Percentiles rank a stretch among this genome's conserved stretches.
Evolutionary conservation across 1,140 invertebrate species (phyloP).

Genomic region (Drosophila ironensis): DNA sequence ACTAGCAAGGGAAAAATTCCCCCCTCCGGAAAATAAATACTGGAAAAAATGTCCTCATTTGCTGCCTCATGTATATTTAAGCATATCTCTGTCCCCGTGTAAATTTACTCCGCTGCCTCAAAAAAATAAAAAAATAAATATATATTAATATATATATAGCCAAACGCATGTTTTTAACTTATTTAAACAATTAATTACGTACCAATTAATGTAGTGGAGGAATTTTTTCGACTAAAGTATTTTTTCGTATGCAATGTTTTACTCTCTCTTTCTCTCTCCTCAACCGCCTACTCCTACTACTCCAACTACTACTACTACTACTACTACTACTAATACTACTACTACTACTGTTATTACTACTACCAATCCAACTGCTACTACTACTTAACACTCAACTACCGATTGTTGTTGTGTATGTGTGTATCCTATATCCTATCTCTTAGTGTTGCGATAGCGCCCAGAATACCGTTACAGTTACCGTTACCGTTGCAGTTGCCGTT

Average conservation of each 20-base stretch:
- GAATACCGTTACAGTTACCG: conserved; percentile 50
- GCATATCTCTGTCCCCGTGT: conserved; percentile 56
- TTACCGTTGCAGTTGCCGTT: conserved; percentile 56
- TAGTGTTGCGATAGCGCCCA: conserved; percentile 46
- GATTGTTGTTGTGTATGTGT: conserved; percentile 36
- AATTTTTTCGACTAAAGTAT: conserved; percentile 75
- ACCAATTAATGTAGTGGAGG: conserved; percentile 67
- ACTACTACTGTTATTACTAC: conserved; percentile 26
- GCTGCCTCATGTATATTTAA: conserved; percentile 49
- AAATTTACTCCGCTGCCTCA: conserved; percentile 63
- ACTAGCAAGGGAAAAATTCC: conserved; percentile 9
- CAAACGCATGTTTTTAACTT: conserved; percentile 62
- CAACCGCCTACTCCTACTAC: conserved; percentile 50
- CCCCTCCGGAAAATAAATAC: conserved; percentile 2
- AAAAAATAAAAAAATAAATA: conserved; percentile 10
- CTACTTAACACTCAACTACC: conserved; percentile 24
- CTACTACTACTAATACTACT: conserved; percentile 17
- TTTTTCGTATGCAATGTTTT: conserved; percentile 74
- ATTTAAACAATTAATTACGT: conserved; percentile 22
- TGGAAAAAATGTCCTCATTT: conserved; percentile 32
- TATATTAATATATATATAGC: conserved; percentile 19
- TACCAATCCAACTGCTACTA: conserved; percentile 27
- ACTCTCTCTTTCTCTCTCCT: conserved; percentile 74
- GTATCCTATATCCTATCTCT: conserved; percentile 38
- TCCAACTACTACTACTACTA: conserved; percentile 31